A percentile compares a stretch with the other conserved stretches of the same genome.
phyloP scores from a whole-genome alignment of 1,140 invertebrate species.

The Drosophila busckii region DNA sequence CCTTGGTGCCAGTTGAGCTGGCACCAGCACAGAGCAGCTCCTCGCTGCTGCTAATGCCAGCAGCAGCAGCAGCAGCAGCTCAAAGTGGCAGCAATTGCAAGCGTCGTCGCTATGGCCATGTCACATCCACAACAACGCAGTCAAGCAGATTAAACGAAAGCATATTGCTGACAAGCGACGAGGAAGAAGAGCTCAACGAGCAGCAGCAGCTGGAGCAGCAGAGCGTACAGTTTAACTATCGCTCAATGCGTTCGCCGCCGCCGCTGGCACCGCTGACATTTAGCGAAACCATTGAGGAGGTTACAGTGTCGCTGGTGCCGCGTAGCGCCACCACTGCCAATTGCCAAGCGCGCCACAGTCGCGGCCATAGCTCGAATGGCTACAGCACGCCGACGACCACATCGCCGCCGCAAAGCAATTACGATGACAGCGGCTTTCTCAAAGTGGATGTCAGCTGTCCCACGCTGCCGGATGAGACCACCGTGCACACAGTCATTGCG shows the following conservation, averaged over 20 bases:
- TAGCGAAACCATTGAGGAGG: slow-evolving; percentile 58
- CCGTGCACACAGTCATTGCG: slow-evolving; percentile 75
- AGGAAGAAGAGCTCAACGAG: slow-evolving; percentile 25
- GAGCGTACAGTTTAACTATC: slow-evolving; percentile 1
- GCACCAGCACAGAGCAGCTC: slow-evolving; percentile 23
- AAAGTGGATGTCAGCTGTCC: slow-evolving; percentile 46
- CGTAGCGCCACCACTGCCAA: slow-evolving; percentile 58
- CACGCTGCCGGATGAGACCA: slow-evolving; percentile 66
- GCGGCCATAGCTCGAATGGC: neutral
- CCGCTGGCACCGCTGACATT: slow-evolving; percentile 51
- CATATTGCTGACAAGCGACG: slow-evolving; percentile 69
- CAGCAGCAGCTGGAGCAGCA: neutral
- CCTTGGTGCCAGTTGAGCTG: slow-evolving; percentile 37
- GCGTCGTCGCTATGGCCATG: neutral
- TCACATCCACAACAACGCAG: slow-evolving; percentile 6
- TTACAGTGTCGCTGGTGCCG: slow-evolving; percentile 69
- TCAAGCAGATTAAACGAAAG: slow-evolving; percentile 39
- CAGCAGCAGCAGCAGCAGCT: neutral
- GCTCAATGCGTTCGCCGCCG: slow-evolving; percentile 42
- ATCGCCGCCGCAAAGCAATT: neutral
- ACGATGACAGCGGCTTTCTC: slow-evolving; percentile 21
- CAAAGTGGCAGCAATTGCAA: slow-evolving; percentile 2
- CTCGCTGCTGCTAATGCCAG: slow-evolving; percentile 19
- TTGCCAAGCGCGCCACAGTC: slow-evolving; percentile 39
- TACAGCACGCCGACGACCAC: slow-evolving; percentile 9